A percentile compares a stretch with the other conserved stretches of the same genome.
Conservation (phyloP, 2,113 vertebrate genomes). For the Hirundichthys speculiger region DNA sequence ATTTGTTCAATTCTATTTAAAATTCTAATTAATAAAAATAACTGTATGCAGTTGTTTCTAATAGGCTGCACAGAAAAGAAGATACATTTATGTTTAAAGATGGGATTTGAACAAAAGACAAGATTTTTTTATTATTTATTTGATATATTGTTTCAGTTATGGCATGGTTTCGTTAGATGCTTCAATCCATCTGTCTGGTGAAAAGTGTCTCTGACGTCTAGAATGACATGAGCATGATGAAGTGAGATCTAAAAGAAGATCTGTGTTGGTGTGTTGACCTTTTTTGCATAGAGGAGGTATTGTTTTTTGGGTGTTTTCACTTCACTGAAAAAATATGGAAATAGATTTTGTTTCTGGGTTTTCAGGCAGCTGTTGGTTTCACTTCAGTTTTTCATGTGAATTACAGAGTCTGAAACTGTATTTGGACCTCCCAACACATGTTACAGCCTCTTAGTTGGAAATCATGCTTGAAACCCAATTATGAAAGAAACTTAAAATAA, state of each 20-base stretch:
- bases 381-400: neutral
- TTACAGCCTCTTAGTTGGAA: neutral
- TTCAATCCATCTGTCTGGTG: no score
- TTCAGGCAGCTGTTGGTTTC: neutral
- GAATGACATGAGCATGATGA: neutral
- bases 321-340: neutral
- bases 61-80: no score
- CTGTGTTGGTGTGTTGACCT: neutral
- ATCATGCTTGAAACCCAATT: neutral
- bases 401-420: neutral
- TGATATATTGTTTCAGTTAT: no score
- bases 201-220: neutral
- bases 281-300: neutral
- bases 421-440: neutral
- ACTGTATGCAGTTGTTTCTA: no score
- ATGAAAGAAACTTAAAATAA: neutral
- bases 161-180: no score
- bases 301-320: neutral
- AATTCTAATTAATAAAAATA: no score
- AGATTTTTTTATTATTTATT: no score
- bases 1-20: no score
- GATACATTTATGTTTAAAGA: no score
- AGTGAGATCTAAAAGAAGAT: neutral
- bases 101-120: no score
- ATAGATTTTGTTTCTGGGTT: neutral